Conservation (phyloP, 2,113 vertebrate species). For the Trogon surrucura region DNA sequence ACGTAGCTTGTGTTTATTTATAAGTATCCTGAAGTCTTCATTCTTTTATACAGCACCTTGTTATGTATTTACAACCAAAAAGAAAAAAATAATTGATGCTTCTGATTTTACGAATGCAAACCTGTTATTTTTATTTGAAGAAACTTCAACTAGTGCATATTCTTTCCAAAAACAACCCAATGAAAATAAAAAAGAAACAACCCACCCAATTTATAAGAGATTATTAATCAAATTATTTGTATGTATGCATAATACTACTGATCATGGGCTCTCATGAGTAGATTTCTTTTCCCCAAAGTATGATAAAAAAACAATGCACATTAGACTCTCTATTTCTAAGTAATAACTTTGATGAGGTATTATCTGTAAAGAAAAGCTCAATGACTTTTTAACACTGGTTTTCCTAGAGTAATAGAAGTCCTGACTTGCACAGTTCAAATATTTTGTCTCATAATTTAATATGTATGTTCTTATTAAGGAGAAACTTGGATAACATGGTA, state of each 20-base stretch:
- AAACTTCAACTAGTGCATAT: neutral
- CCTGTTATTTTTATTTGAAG: neutral
- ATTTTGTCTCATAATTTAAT: neutral
- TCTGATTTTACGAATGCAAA: neutral
- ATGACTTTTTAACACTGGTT: neutral
- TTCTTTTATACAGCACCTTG: neutral
- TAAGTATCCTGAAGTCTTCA: neutral
- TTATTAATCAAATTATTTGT: constrained; percentile 19
- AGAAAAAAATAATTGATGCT: neutral
- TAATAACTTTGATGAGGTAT: neutral
- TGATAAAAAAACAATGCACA: neutral
- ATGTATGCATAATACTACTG: neutral
- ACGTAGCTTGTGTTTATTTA: neutral
- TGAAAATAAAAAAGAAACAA: neutral
- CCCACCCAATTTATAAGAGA: neutral
- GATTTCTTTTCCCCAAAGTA: neutral
- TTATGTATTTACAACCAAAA: neutral
- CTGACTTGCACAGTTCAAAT: neutral
- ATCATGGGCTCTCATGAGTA: neutral
- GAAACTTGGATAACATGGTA: neutral
- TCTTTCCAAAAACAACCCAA: constrained; percentile 10
- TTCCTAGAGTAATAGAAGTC: neutral
- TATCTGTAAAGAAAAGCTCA: constrained; percentile 1
- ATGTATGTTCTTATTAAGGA: neutral
- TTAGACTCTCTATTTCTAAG: neutral